Percentiles rank a stretch among this genome's conserved stretches.
These are phyloP conservation scores for Sinosuthora webbiana DNA, from an alignment of 2,113 vertebrate species.

Conservation along the genomic window DNA sequence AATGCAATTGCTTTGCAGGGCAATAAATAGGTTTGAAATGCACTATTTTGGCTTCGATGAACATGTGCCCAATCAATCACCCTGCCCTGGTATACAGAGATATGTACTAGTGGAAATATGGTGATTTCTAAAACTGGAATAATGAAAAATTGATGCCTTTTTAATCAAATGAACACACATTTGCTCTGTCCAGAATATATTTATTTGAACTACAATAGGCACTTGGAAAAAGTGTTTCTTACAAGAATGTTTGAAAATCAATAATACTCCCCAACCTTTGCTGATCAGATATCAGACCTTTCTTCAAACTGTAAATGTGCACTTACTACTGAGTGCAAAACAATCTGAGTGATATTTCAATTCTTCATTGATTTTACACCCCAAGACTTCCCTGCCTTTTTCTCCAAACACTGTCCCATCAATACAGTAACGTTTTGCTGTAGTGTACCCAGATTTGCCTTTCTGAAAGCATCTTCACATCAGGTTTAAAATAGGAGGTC, in stretches of 20 bases:
- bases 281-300: neutral
- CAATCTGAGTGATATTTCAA: neutral
- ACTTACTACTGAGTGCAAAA: neutral
- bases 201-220: neutral
- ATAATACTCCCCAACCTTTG: neutral
- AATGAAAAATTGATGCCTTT: conserved; percentile 26
- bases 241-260: conserved; percentile 4
- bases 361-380: neutral
- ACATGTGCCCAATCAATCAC: conserved; percentile 7
- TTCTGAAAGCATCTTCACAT: neutral
- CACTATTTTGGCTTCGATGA: neutral
- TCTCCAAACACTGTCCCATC: neutral
- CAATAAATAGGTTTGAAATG: conserved; percentile 47
- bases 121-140: conserved; percentile 15
- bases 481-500: neutral
- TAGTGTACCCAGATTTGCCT: neutral
- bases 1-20: neutral
- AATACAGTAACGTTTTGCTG: neutral
- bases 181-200: neutral
- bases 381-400: neutral
- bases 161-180: neutral
- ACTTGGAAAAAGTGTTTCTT: conserved; percentile 17
- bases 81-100: neutral
- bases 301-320: neutral
- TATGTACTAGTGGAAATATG: neutral